Evolutionary conservation across 2,888 invertebrate genomes (phyloP), one percentile per base, ranked within the genome.

Genomic region (Thecophora atra): DNA sequence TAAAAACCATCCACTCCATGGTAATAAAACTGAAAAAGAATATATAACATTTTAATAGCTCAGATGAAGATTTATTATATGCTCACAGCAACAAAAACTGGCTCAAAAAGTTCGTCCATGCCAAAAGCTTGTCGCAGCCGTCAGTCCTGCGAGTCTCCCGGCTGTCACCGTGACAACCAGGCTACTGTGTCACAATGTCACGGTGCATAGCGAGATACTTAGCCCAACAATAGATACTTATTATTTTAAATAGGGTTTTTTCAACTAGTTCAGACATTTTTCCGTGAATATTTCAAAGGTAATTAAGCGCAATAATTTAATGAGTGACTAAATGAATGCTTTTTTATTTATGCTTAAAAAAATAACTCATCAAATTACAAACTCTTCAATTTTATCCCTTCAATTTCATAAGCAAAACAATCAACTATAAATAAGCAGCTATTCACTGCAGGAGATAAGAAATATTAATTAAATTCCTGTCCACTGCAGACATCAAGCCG

Each of bases 1-100:
- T n/a, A n/a, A n/a, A n/a, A n/a, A n/a, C n/a, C n/a, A n/a, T n/a
- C n/a, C n/a, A n/a, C n/a, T n/a, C n/a, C n/a, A n/a, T n/a, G n/a
- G n/a, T n/a, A 1, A 19, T 52, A 21, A 21, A n/a, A 19, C 8
- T 13, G 21, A 56, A 64, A 64, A 64, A 47, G 15, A 24, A 15
- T 47, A n/a, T 44, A 64, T 47, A 64, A 64, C 64, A 24, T 26
- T 64, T 64, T 47, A 64, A 64, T 64, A 47, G 64, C 64, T 64
- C 64, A 30, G 64, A 64, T 64, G 47, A 44, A 47, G 64, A 64
- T 64, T 64, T 64, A 64, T 64, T 60, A 56, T 56, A 60, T 28
- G 58, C 26, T 37, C 37, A 37, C 37, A 37, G 37, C 37, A 37
- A 37, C 37, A 37, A 2, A 37, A 37, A 37, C 6, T 8, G 6